phyloP scores from a whole-genome alignment of 2,113 vertebrate genomes.

The Ciconia maguari region DNA sequence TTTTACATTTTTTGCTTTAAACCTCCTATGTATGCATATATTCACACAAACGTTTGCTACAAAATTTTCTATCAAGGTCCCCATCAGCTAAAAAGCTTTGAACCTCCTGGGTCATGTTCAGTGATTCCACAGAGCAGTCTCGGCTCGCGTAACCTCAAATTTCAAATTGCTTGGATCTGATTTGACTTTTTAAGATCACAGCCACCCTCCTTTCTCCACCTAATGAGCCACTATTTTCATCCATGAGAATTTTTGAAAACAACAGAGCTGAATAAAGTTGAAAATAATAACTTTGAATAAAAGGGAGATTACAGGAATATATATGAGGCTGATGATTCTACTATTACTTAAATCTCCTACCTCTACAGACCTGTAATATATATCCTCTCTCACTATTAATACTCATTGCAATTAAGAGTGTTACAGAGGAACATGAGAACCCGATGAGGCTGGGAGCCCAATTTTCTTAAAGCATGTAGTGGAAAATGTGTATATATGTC shows the following conservation, averaged over 20 bases:
- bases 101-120: background rate
- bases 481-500: background rate
- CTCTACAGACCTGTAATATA: background rate
- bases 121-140: background rate
- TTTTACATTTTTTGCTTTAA: background rate
- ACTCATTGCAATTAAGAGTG: background rate
- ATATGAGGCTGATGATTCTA: background rate
- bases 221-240: background rate
- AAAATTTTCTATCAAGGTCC: background rate
- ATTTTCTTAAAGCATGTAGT: background rate
- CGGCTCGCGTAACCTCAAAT: background rate
- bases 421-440: background rate
- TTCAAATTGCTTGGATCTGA: background rate
- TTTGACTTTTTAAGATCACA: background rate
- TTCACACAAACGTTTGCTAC: background rate
- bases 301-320: background rate
- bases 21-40: background rate
- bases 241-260: background rate
- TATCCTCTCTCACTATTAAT: background rate
- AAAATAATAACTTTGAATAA: background rate
- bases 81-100: background rate
- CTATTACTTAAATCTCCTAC: background rate
- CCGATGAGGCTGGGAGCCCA: accelerated
- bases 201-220: background rate
- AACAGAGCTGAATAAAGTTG: background rate